These are phyloP conservation scores for Porphyrio hochstetteri DNA, from an alignment of 2,113 vertebrate species.

Conservation along the genomic window DNA sequence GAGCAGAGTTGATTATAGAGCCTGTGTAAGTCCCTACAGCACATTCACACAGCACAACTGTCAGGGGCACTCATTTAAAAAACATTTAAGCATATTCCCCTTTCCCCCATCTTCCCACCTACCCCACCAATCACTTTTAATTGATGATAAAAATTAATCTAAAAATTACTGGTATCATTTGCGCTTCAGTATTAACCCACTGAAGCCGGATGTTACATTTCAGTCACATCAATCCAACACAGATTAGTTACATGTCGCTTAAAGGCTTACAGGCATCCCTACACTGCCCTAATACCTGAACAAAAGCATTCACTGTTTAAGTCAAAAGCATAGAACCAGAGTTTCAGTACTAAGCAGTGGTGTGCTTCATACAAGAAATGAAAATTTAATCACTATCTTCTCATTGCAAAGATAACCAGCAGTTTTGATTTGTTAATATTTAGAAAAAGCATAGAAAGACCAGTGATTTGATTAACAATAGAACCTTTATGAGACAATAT, in stretches of 20 bases:
- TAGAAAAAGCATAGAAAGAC: background rate
- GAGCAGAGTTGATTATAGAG: background rate
- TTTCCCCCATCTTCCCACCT: background rate
- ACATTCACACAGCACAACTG: background rate
- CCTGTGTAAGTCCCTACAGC: background rate
- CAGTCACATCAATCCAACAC: background rate
- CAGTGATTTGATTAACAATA: background rate
- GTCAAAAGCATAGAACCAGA: background rate
- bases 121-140: background rate
- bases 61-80: background rate
- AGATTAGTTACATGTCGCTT: background rate
- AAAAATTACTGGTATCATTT: background rate
- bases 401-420: background rate
- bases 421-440: background rate
- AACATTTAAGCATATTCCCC: background rate
- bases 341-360: background rate
- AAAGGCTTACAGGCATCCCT: background rate
- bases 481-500: background rate
- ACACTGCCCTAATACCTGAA: background rate
- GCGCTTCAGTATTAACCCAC: background rate
- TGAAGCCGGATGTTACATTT: background rate
- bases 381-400: background rate
- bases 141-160: background rate
- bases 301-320: background rate
- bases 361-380: background rate